phyloP scores from a whole-genome alignment of 2,888 invertebrate species.

The Luperina nickerlii region DNA sequence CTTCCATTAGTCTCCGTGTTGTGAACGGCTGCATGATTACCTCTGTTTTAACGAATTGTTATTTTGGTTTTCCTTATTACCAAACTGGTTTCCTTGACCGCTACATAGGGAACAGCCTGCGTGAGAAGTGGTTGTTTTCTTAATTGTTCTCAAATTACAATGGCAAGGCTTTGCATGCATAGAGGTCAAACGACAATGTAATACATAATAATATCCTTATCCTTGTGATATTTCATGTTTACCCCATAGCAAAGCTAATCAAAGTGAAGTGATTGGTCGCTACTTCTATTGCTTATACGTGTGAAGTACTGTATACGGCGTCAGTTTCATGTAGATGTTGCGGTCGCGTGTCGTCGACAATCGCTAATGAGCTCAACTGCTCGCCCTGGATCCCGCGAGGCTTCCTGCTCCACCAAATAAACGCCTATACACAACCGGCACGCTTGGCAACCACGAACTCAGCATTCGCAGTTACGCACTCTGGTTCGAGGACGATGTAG shows the following conservation, averaged over 20 bases:
- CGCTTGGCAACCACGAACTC: not conserved
- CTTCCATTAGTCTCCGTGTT: constrained; percentile 4
- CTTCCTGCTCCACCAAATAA: constrained; percentile 48
- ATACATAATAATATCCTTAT: constrained; percentile 22
- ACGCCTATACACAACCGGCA: not conserved
- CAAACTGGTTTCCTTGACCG: constrained; percentile 11
- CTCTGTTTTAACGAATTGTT: constrained; percentile 2
- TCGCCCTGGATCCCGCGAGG: constrained; percentile 57
- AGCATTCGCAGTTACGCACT: not conserved
- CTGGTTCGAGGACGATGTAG: not conserved
- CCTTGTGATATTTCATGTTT: constrained; percentile 35
- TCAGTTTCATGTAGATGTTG: constrained; percentile 15
- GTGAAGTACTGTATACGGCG: constrained; percentile 2
- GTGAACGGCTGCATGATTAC: constrained; percentile 10
- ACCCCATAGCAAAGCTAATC: constrained; percentile 23
- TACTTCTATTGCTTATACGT: not conserved
- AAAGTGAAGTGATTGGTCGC: constrained; percentile 18
- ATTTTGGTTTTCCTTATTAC: constrained; percentile 7
- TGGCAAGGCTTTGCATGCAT: constrained; percentile 40
- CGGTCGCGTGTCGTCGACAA: constrained; percentile 44
- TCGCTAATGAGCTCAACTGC: constrained; percentile 62
- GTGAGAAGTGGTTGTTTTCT: constrained; percentile 34
- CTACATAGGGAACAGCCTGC: constrained; percentile 31
- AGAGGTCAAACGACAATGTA: constrained; percentile 27
- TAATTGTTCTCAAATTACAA: constrained; percentile 35